Evolutionary conservation across 2,113 vertebrate species (phyloP).

Genomic region (Ariopsis seemanni): DNA sequence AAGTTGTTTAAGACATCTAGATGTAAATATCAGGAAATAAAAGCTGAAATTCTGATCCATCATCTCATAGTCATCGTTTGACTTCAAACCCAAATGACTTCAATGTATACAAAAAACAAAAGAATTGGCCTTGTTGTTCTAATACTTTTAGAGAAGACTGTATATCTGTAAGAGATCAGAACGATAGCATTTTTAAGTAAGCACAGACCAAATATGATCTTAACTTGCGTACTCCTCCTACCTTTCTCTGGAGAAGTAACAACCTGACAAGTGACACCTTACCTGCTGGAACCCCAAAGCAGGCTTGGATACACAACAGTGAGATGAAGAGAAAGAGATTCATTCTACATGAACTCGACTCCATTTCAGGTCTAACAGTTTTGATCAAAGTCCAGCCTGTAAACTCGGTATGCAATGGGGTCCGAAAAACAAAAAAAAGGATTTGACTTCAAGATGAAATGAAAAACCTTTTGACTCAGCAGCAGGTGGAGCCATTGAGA

Average conservation of each 20-base stretch:
- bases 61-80: not conserved
- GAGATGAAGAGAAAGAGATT: constrained; percentile 48
- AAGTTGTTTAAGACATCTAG: too few relatives aligned
- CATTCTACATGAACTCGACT: constrained; percentile 50
- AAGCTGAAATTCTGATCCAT: not conserved
- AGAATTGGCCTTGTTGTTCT: not conserved
- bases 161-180: not conserved
- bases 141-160: not conserved
- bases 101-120: not conserved
- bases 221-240: not conserved
- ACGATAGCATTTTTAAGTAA: not conserved
- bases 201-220: not conserved
- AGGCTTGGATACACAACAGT: constrained; percentile 59
- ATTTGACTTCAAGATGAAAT: not conserved
- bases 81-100: not conserved
- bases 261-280: constrained; percentile 40
- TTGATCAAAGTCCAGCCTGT: constrained; percentile 49
- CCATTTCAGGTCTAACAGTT: constrained; percentile 59
- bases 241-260: not conserved
- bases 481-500: not conserved
- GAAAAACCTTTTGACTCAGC: not conserved
- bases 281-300: constrained; percentile 66
- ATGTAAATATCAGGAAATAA: not conserved
- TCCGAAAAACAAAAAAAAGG: not conserved
- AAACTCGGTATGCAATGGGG: not conserved